phyloP scores from a whole-genome alignment of 2,113 vertebrate genomes.

The Elephas maximus region DNA sequence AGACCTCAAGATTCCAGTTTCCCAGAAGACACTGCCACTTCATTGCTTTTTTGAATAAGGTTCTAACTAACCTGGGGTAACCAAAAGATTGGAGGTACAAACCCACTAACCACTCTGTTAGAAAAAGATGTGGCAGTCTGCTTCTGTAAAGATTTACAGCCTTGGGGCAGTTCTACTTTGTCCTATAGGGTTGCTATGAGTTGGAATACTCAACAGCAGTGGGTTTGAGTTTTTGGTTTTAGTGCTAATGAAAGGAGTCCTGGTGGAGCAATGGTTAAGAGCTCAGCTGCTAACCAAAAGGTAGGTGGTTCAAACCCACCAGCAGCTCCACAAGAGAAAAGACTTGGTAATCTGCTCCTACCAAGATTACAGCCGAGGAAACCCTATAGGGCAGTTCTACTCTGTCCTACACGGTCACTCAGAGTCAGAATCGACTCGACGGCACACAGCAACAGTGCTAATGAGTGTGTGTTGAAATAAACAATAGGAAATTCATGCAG shows the following conservation, averaged over 20 bases:
- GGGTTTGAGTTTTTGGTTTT: no score
- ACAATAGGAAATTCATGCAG: background rate
- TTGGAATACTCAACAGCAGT: no score
- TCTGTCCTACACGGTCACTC: background rate
- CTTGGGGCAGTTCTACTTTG: no score
- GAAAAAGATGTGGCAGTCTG: no score
- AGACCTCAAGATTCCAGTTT: background rate
- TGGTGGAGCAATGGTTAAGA: no score
- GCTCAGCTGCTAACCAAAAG: no score
- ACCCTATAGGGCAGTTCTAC: background rate
- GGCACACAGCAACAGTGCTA: background rate
- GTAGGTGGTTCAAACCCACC: no score
- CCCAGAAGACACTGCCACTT: background rate
- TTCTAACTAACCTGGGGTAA: slow-evolving; percentile 34
- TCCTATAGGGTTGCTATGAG: no score
- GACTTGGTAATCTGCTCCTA: background rate
- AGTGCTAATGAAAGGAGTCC: no score
- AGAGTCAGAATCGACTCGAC: background rate
- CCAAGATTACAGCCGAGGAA: background rate
- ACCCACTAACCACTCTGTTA: no score
- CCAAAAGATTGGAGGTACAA: no score
- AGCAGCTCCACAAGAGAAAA: background rate
- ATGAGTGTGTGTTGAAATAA: background rate
- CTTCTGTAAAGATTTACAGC: no score
- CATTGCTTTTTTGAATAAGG: slow-evolving; percentile 19